A percentile compares a stretch with the other conserved stretches of the same genome.
Conservation (phyloP, 1,140 invertebrate genomes). For the Diachasma alloeum region DNA sequence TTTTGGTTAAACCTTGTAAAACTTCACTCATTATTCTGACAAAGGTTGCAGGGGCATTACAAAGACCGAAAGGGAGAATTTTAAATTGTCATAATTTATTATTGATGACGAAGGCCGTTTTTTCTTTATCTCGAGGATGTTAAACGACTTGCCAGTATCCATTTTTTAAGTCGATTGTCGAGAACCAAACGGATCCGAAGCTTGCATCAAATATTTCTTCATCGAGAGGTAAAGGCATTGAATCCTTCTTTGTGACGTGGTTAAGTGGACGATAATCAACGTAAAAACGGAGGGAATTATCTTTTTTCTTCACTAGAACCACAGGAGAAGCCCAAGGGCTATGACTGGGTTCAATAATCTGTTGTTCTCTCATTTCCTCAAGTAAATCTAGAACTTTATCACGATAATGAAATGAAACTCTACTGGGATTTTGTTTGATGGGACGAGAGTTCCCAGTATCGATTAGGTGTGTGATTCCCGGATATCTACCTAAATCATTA, state of each 20-base stretch:
- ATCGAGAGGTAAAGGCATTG: slow-evolving; percentile 40
- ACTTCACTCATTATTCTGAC: no score
- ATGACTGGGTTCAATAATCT: slow-evolving; percentile 18
- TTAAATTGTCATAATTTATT: not conserved
- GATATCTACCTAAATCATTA: no score
- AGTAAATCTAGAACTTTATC: slow-evolving; percentile 17
- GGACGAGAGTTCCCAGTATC: slow-evolving; percentile 10
- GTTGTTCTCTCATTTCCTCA: slow-evolving; percentile 28
- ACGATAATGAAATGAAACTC: slow-evolving; percentile 10
- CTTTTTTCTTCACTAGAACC: slow-evolving; percentile 56
- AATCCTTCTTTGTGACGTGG: slow-evolving; percentile 46
- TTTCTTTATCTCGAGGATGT: not conserved
- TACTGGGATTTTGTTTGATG: slow-evolving; percentile 12
- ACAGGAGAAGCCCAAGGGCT: slow-evolving; percentile 39
- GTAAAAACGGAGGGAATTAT: slow-evolving; percentile 60
- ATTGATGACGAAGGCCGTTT: not conserved
- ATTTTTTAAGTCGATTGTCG: slow-evolving; percentile 36
- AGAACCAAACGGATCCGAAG: no score
- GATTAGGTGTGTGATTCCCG: slow-evolving; percentile 16
- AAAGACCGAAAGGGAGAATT: no score
- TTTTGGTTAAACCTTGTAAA: no score
- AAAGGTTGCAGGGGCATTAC: no score
- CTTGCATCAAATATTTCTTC: slow-evolving; percentile 36
- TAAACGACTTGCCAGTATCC: not conserved
- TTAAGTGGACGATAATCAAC: slow-evolving; percentile 62